Conservation (phyloP, 2,888 invertebrate species). For the Callimorpha dominula region DNA sequence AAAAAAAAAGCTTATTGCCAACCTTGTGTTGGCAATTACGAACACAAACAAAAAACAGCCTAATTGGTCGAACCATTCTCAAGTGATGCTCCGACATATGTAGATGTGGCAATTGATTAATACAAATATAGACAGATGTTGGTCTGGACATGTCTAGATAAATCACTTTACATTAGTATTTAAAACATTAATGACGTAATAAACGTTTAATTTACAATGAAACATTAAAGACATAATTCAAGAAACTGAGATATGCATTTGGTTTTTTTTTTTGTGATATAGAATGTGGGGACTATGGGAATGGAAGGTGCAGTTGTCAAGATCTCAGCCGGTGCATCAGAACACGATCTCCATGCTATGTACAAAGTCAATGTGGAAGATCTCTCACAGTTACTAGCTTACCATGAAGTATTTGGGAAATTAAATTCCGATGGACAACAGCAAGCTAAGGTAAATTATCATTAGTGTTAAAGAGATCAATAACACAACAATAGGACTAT, state of each 20-base stretch:
- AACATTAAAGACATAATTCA: not conserved
- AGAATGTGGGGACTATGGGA: constrained; percentile 80
- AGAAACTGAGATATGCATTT: not conserved
- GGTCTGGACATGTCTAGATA: too few relatives aligned
- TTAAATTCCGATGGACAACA: constrained; percentile 77
- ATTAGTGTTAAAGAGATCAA: not conserved
- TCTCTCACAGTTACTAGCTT: constrained; percentile 93
- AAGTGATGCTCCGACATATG: too few relatives aligned
- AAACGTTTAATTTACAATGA: not conserved
- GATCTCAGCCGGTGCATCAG: constrained; percentile 89
- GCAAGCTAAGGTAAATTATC: constrained; percentile 65
- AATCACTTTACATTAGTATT: not conserved
- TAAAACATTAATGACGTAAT: not conserved
- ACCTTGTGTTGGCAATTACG: too few relatives aligned
- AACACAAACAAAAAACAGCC: too few relatives aligned
- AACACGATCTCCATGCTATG: constrained; percentile 93
- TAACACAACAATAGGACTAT: not conserved
- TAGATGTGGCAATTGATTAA: too few relatives aligned
- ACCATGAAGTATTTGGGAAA: constrained; percentile 92
- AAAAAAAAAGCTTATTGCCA: too few relatives aligned
- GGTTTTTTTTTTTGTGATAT: constrained; percentile 20
- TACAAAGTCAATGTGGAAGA: constrained; percentile 94
- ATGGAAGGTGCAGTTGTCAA: constrained; percentile 92
- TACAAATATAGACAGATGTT: too few relatives aligned
- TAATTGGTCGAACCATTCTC: too few relatives aligned